Evolutionary conservation across 2,113 vertebrate species (phyloP).

Genomic region (Pedetes capensis): DNA sequence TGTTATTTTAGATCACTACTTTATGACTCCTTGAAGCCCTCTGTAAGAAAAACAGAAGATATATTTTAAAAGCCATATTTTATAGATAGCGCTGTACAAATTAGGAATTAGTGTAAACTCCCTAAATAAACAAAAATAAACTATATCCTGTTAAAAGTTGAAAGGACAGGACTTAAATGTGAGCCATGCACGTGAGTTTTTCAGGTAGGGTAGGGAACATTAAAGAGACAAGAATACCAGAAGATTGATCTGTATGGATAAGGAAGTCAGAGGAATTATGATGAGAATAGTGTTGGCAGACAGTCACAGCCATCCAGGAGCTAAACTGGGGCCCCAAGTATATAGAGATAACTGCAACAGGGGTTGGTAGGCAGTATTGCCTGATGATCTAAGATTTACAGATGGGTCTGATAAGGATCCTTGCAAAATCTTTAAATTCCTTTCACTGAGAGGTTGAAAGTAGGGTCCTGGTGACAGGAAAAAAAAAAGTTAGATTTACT

Average conservation of each 20-base stretch:
- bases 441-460: not conserved
- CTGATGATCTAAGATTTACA: not conserved
- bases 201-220: not conserved
- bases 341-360: not conserved
- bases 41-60: slow-evolving; percentile 4
- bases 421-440: not conserved
- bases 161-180: not conserved
- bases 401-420: not conserved
- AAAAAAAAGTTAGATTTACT: not conserved
- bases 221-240: not conserved
- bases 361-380: not conserved
- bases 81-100: not conserved
- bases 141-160: not conserved
- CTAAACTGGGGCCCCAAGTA: rapidly evolving
- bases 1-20: not conserved
- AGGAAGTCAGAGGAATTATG: no score
- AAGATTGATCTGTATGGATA: not conserved
- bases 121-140: not conserved
- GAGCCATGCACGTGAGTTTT: rapidly evolving
- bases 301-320: rapidly evolving
- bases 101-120: not conserved
- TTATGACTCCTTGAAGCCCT: slow-evolving; percentile 31
- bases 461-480: not conserved
- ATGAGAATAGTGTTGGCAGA: not conserved
- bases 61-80: not conserved